Percentiles rank a stretch among this genome's conserved stretches.
Conservation (phyloP, 2,888 invertebrate species). For the Malacosoma neustria region DNA sequence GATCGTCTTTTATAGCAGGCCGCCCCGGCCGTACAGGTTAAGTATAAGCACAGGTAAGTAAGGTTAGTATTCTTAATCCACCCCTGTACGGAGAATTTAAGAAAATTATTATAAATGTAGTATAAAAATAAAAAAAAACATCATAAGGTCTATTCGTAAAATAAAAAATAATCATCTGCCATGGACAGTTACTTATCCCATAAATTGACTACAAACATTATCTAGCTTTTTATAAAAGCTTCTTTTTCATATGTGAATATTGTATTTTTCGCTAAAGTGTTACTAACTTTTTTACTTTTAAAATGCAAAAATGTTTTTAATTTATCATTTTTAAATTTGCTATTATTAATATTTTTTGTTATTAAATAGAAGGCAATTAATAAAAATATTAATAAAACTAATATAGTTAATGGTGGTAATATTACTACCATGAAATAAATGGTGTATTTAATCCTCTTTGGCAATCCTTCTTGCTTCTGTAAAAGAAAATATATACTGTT, state of each 20-base stretch:
- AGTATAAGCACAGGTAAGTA: no score
- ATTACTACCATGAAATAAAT: conserved; percentile 67
- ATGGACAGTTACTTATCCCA: no score
- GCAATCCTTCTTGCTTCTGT: conserved; percentile 76
- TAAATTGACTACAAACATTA: conserved; percentile 7
- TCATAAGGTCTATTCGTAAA: no score
- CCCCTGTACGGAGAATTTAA: no score
- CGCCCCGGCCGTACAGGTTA: no score
- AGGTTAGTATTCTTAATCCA: no score
- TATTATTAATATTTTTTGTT: conserved; percentile 34
- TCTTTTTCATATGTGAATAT: conserved; percentile 49
- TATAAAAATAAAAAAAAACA: no score
- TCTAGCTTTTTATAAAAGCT: conserved; percentile 33
- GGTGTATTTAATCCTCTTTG: conserved; percentile 54
- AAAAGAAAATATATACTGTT: conserved; percentile 21
- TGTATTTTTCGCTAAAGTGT: conserved; percentile 39
- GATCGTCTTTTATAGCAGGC: no score
- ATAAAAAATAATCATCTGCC: no score
- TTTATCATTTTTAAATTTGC: conserved; percentile 31
- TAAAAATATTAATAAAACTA: conserved; percentile 27
- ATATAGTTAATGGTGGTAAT: conserved; percentile 59
- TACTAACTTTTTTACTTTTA: conserved; percentile 36
- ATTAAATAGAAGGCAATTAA: conserved; percentile 41
- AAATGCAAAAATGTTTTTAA: conserved; percentile 36
- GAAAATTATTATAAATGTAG: no score